Conservation (phyloP, 2,113 vertebrate species). For the Spheniscus mendiculus region DNA sequence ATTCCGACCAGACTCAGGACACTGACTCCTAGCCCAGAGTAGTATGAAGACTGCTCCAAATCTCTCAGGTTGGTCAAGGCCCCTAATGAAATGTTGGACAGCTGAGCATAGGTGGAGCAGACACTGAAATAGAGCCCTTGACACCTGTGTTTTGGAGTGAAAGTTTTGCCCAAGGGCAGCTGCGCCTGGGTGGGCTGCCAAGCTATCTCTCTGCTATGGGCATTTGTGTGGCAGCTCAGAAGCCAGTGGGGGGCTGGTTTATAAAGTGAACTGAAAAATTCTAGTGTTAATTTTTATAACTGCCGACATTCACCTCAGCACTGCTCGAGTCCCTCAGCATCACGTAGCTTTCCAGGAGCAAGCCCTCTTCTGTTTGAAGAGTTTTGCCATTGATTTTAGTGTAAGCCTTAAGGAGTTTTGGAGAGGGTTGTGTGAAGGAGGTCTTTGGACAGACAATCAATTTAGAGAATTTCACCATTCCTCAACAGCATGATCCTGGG, state of each 20-base stretch:
- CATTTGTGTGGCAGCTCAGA: background rate
- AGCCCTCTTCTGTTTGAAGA: background rate
- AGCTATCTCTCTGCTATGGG: background rate
- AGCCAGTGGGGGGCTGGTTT: background rate
- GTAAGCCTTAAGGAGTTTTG: background rate
- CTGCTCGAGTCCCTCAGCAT: background rate
- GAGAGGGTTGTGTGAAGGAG: fast-evolving
- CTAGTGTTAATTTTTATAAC: background rate
- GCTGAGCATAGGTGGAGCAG: background rate
- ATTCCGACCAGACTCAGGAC: background rate
- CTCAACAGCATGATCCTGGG: background rate
- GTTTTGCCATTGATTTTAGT: background rate
- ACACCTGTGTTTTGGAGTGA: background rate
- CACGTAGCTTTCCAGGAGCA: background rate
- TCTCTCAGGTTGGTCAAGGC: background rate
- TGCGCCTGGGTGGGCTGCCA: background rate
- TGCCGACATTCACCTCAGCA: background rate
- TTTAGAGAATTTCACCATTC: background rate
- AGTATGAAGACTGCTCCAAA: background rate
- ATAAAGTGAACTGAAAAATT: background rate
- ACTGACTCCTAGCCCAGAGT: background rate
- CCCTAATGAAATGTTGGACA: background rate
- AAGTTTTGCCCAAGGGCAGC: background rate
- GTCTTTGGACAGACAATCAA: fast-evolving
- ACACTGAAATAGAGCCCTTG: background rate